phyloP scores from a whole-genome alignment of 2,797 vertebrate species.

The Neopelma chrysocephalum region DNA sequence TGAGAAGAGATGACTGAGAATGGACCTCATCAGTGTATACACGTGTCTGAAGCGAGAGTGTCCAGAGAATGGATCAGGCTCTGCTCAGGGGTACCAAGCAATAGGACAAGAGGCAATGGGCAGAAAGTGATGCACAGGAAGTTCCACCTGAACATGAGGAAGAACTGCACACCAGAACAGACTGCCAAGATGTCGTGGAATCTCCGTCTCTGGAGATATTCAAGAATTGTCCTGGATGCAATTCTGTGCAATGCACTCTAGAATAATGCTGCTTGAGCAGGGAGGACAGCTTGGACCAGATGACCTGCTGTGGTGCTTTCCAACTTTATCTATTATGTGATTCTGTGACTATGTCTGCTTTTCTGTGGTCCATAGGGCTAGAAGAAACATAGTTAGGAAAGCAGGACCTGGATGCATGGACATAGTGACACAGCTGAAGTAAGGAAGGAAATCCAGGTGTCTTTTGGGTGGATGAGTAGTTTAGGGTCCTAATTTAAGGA shows the following conservation, averaged over 20 bases:
- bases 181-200: background rate
- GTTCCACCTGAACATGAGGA: background rate
- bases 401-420: background rate
- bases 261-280: background rate
- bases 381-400: background rate
- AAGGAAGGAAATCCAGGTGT: background rate
- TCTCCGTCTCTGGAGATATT: background rate
- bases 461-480: background rate
- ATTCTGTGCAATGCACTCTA: background rate
- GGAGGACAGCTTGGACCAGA: background rate
- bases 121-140: background rate
- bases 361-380: background rate
- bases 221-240: background rate
- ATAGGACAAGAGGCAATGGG: background rate
- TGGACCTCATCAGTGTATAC: background rate
- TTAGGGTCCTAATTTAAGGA: background rate
- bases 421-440: background rate
- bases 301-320: background rate
- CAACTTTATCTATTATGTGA: background rate
- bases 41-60: background rate
- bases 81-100: background rate
- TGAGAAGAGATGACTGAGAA: background rate
- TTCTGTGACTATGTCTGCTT: background rate
- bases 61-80: background rate
- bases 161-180: background rate